phyloP scores from a whole-genome alignment of 2,113 vertebrate genomes.

The Callithrix jacchus region DNA sequence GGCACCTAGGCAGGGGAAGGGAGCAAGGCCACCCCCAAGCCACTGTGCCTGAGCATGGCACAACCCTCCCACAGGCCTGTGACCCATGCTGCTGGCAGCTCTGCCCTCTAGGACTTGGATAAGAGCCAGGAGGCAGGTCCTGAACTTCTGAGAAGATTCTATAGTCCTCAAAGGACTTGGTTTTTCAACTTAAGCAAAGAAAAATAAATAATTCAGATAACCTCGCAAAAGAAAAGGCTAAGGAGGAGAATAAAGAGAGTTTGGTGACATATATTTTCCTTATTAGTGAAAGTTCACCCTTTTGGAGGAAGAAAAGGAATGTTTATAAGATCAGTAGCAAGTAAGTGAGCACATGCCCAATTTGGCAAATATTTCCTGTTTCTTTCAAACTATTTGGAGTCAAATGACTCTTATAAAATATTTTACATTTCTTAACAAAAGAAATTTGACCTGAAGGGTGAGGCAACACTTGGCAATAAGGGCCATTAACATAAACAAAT shows the following conservation, averaged over 20 bases:
- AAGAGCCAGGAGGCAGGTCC: neutral
- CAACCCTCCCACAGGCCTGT: neutral
- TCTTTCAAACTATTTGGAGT: neutral
- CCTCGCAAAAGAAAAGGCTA: neutral
- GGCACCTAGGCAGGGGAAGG: neutral
- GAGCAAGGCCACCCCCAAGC: neutral
- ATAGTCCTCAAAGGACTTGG: neutral
- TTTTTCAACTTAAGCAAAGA: slow-evolving; percentile 36
- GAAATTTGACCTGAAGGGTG: slow-evolving; percentile 6
- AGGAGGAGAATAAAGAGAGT: neutral
- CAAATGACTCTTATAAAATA: neutral
- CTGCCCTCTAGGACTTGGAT: neutral
- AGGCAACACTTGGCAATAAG: neutral
- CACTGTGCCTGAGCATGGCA: neutral
- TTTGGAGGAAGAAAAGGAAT: neutral
- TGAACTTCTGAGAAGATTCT: neutral
- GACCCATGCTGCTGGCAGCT: neutral
- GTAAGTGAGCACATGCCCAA: neutral
- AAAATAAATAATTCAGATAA: neutral
- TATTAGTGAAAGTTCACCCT: neutral
- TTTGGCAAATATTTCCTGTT: neutral
- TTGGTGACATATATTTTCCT: neutral
- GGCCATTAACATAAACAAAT: neutral
- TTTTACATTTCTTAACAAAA: neutral
- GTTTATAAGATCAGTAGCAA: neutral